Base-by-base conservation (phyloP, 1,140 invertebrate species). In the Drosophila auraria region DNA sequence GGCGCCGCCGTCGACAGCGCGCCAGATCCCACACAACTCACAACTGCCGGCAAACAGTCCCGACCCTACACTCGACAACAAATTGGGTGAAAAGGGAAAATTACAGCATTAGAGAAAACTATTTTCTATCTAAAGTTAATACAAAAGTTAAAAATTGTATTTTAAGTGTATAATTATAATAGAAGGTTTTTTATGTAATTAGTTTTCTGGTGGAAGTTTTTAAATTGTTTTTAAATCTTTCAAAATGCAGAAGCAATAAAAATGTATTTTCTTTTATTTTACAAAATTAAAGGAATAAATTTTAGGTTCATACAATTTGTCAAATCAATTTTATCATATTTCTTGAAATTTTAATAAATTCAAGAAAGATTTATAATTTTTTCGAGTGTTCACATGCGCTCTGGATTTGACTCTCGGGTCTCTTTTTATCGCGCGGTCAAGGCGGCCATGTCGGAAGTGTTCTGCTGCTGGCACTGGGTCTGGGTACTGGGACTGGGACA, bases 361-460 rank as follows among this genome's bases (percentile, higher is more conserved):
- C 20, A 20, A 20, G 20, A 20, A 20, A 20, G 20, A 20, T 20
- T 20, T 15, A 25, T 0, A 5, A 53, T 25, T 57, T 57, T 15
- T 57, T 1, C 1, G n/a, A 71, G 68, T 71, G 68, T 25, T 17
- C 11, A 51, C 38, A 60, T 59, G 63, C 61, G 63, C 51, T 81
- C 66, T 69, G 63, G 56, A 49, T 64, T 77, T 40, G 66, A 53
- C 53, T 78, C 44, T 40, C 27, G 59, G 25, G 30, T 58, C 60
- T 68, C 51, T 49, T 71, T 56, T 89, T 87, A 81, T 87, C 83
- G 65, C 50, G 27, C 73, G 78, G 86, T 90, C 81, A 79, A 66
- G 66, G 74, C 81, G 62, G 50, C 20, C 69, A 56, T 36, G 58
- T 82, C 53, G 84, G 65, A 87, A 87, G 58, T 63, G 68, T 58